Evolutionary conservation across 2,797 vertebrate genomes (phyloP), one percentile per base, ranked within the genome.

Genomic region (Sphenodon punctatus): DNA sequence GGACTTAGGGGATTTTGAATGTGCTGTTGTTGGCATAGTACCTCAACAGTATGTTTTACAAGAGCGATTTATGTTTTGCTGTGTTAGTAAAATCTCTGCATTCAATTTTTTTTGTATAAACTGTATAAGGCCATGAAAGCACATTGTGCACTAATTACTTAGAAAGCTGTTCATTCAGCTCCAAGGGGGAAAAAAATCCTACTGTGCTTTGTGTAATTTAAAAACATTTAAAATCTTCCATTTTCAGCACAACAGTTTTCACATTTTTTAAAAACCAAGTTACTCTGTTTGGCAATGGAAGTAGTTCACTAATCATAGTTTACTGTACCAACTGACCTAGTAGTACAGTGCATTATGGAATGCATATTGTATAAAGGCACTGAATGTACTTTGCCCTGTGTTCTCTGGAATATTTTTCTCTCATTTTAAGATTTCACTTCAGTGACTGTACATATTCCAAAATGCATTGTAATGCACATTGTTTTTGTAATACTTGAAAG

Each of bases 331-430:
- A 77, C 78, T 39, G 60, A 85, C 67, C 72, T 22, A 84, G 76
- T 78, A 84, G 89, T 67, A 86, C 76, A 85, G 88, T 13, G 38
- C 76, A 78, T 89, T 81, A 88, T 22, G 92, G 94, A 95, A 96
- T 93, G 94, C 93, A 94, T 93, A 73, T 84, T 64, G 71, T 93
- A 95, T 88, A 91, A 96, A 96, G 96, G 95, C 95, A 95, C 95
- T 95, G 92, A 90, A 93, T 91, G 75, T 94, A 93, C 89, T 94
- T 92, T 93, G 95, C 92, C 93, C 94, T 94, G 89, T 93, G 71
- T 92, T 93, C 94, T 88, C 82, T 91, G 87, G 77, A 95, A 79
- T 85, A 71, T 38, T 61, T 80, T 81, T 92, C 53, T 84, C 45
- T 87, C 20, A 67, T 67, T 90, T 87, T 65, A 78, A 89, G 90